Evolutionary conservation across 2,113 vertebrate species (phyloP).

Genomic region (Chaetodon auriga): DNA sequence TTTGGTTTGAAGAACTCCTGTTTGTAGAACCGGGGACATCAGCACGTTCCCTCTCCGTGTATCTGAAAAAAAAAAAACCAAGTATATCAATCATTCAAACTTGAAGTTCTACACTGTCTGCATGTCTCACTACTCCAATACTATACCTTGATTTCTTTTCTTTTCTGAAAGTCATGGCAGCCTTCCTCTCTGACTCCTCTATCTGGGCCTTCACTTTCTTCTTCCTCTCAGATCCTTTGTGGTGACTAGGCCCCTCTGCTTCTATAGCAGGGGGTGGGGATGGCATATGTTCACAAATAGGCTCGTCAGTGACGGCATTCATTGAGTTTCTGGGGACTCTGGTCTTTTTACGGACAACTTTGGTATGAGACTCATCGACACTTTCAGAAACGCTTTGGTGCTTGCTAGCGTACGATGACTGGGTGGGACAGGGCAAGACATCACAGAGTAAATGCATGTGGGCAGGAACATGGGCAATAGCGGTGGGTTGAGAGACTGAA

Average conservation of each 20-base stretch:
- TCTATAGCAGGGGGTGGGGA: slow-evolving; percentile 18
- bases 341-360: slow-evolving; percentile 27
- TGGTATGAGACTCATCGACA: slow-evolving; percentile 9
- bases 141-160: slow-evolving; percentile 76
- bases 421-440: slow-evolving; percentile 73
- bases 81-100: background rate
- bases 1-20: slow-evolving; percentile 38
- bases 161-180: slow-evolving; percentile 19
- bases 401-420: background rate
- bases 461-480: slow-evolving; percentile 63
- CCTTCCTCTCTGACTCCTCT: slow-evolving; percentile 45
- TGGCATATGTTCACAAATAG: slow-evolving; percentile 18
- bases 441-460: slow-evolving; percentile 80
- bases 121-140: background rate
- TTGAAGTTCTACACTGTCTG: background rate
- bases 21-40: slow-evolving; percentile 23
- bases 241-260: background rate
- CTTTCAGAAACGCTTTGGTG: slow-evolving; percentile 36
- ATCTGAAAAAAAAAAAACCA: slow-evolving; percentile 27
- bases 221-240: slow-evolving; percentile 13
- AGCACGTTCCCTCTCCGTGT: slow-evolving; percentile 3
- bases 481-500: slow-evolving; percentile 46
- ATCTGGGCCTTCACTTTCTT: slow-evolving; percentile 25
- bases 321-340: background rate
- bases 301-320: background rate